phyloP scores from a whole-genome alignment of 2,113 vertebrate genomes.

The Oreochromis spilurus region DNA sequence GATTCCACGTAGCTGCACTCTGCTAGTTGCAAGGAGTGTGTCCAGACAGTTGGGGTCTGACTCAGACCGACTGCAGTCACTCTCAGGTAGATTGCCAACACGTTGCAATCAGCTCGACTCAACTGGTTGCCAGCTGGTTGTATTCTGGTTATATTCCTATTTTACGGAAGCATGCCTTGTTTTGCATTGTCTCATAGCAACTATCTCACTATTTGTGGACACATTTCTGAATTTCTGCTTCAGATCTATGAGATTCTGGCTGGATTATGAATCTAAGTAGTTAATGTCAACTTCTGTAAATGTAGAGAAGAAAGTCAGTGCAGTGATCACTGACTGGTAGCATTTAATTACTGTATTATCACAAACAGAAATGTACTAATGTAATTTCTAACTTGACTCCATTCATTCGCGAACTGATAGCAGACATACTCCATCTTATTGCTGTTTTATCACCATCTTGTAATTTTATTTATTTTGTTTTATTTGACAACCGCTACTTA shows the following conservation, averaged over 20 bases:
- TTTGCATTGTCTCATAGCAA: background rate
- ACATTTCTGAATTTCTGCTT: background rate
- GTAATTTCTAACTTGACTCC: background rate
- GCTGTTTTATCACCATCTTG: background rate
- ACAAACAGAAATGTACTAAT: background rate
- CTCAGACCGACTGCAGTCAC: rapidly evolving
- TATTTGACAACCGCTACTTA: background rate
- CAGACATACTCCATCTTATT: background rate
- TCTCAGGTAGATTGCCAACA: background rate
- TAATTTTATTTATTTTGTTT: background rate
- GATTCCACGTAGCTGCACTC: background rate
- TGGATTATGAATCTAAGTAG: rapidly evolving
- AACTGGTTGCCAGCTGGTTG: background rate
- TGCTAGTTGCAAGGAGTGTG: background rate
- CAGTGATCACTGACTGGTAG: too few species aligned
- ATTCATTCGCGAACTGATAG: background rate
- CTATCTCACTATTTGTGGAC: background rate
- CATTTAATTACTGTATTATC: background rate
- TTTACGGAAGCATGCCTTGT: rapidly evolving
- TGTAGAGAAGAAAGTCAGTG: too few species aligned
- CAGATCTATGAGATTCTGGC: background rate
- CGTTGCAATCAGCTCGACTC: background rate
- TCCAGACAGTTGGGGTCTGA: background rate
- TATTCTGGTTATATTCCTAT: background rate
- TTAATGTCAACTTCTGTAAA: background rate